Evolutionary conservation across 2,113 vertebrate species (phyloP).

Genomic region (Thunnus maccoyii): DNA sequence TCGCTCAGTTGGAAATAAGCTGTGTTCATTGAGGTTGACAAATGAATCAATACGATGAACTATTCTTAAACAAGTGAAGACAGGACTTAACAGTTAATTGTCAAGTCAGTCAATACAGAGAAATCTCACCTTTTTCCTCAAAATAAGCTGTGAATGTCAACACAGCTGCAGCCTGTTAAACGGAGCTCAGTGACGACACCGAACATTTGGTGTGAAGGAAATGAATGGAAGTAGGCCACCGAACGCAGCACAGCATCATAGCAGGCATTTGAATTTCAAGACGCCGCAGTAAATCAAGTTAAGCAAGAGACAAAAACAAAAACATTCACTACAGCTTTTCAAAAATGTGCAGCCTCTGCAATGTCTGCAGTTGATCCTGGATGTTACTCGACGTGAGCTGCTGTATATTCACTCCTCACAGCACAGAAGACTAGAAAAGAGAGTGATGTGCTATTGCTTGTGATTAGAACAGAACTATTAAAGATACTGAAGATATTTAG

Average conservation of each 20-base stretch:
- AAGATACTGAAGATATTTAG: background rate
- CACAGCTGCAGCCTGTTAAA: conserved; percentile 22
- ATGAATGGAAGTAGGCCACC: conserved; percentile 74
- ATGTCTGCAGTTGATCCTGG: conserved; percentile 34
- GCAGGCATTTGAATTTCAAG: conserved; percentile 68
- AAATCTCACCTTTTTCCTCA: conserved; percentile 42
- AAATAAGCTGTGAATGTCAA: conserved; percentile 48
- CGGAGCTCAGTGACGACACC: conserved; percentile 11
- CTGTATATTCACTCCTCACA: conserved; percentile 24
- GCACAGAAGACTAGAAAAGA: conserved; percentile 11
- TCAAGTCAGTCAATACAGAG: conserved; percentile 18
- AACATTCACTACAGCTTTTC: conserved; percentile 53
- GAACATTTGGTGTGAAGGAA: conserved; percentile 45
- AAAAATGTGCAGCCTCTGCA: conserved; percentile 50
- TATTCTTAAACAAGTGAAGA: conserved; percentile 36
- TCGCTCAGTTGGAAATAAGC: conserved; percentile 45
- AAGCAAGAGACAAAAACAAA: conserved; percentile 58
- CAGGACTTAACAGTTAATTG: conserved; percentile 48
- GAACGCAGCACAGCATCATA: conserved; percentile 56
- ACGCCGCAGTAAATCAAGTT: conserved; percentile 60
- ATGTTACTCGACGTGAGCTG: conserved; percentile 36
- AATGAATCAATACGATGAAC: conserved; percentile 57
- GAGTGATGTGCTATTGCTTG: conserved; percentile 45
- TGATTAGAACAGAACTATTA: conserved; percentile 32
- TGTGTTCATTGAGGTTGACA: conserved; percentile 51